Percentiles rank a stretch among this genome's conserved stretches.
Conservation (phyloP, 1,140 invertebrate species). For the Lepidurus couesii region DNA sequence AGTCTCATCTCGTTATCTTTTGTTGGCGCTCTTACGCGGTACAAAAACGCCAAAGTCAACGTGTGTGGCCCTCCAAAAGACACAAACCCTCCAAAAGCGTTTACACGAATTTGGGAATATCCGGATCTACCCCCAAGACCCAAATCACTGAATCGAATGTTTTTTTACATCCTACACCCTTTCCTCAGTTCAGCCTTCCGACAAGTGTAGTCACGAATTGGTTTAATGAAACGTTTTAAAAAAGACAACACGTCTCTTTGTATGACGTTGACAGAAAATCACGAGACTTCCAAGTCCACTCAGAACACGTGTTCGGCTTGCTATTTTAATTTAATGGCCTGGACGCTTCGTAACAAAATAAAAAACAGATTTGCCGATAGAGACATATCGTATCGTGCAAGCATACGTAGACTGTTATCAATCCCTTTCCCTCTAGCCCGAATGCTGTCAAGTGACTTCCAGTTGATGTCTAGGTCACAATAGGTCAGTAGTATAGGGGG, state of each 20-base stretch:
- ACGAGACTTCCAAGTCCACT: no score
- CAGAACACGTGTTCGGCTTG: no score
- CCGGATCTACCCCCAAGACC: neutral
- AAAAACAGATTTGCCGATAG: neutral
- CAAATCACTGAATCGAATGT: no score
- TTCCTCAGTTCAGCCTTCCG: no score
- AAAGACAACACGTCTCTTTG: no score
- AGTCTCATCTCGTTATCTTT: conserved; percentile 22
- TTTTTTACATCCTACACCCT: no score
- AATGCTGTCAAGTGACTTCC: conserved; percentile 21
- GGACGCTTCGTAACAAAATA: no score
- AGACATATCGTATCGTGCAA: neutral
- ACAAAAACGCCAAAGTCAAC: neutral
- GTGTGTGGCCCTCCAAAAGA: conserved; percentile 6
- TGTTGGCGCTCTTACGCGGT: conserved; percentile 6
- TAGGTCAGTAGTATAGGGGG: conserved; percentile 7
- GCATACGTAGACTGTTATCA: conserved; percentile 7
- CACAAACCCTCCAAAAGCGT: neutral
- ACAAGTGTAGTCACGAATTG: no score
- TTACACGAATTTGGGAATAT: neutral
- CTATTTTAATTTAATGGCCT: no score
- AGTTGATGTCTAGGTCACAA: neutral
- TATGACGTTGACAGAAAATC: no score
- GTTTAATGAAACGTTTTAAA: no score
- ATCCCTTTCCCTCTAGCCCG: neutral